A percentile compares a stretch with the other conserved stretches of the same genome.
Evolutionary conservation across 2,113 vertebrate genomes (phyloP).

Genomic region (Vidua macroura): DNA sequence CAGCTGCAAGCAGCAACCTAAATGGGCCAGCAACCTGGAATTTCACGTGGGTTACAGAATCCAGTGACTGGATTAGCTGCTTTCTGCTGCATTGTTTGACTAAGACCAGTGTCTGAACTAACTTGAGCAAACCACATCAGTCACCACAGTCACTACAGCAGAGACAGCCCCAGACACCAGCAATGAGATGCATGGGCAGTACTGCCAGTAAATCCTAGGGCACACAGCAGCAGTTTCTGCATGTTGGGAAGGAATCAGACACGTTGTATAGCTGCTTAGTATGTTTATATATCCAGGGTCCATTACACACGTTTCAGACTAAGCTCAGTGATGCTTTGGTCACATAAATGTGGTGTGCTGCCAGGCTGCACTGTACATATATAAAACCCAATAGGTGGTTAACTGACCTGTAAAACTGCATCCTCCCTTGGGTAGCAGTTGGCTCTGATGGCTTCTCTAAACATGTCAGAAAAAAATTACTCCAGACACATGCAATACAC

Average conservation of each 20-base stretch:
- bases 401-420: constrained; percentile 54
- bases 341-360: neutral
- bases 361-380: neutral
- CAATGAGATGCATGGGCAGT: neutral
- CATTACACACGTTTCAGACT: neutral
- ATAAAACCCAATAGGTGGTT: neutral
- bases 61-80: neutral
- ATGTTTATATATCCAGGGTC: neutral
- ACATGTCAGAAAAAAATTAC: constrained; percentile 33
- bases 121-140: neutral
- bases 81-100: neutral
- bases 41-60: neutral
- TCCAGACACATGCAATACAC: neutral
- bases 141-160: neutral
- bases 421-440: constrained; percentile 17
- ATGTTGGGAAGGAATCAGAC: neutral
- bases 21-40: neutral
- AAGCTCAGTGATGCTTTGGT: neutral
- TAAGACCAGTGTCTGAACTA: neutral
- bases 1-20: neutral
- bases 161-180: neutral
- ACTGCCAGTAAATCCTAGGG: neutral
- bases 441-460: constrained; percentile 36
- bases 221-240: neutral
- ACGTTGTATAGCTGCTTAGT: neutral